A percentile compares a stretch with the other conserved stretches of the same genome.
These are phyloP conservation scores for Dexiosoma caninum DNA, from an alignment of 2,888 invertebrate genomes.

Conservation along the genomic window DNA sequence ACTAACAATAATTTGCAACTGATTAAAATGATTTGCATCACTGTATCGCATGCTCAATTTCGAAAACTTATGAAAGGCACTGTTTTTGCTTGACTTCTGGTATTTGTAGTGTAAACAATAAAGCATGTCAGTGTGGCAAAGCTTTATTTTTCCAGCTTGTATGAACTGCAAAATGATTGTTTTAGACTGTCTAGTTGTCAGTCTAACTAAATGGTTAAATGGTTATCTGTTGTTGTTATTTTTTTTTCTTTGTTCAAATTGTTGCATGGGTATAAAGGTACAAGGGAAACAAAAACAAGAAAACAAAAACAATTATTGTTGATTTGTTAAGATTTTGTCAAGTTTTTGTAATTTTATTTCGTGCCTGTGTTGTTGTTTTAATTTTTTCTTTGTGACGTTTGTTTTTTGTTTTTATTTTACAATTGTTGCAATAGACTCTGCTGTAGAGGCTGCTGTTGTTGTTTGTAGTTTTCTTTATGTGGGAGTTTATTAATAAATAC, in stretches of 20 bases:
- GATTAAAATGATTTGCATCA: too few relatives aligned
- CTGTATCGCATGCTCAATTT: background rate
- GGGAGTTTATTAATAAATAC: constrained; percentile 60
- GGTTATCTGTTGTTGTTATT: constrained; percentile 1
- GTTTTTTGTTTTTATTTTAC: constrained; percentile 14
- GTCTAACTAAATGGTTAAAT: constrained; percentile 25
- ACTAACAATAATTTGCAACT: too few relatives aligned
- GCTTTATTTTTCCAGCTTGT: background rate
- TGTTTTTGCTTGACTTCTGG: background rate
- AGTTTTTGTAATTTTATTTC: constrained; percentile 3
- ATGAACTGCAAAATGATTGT: background rate
- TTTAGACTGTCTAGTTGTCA: background rate
- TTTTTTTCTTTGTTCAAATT: background rate
- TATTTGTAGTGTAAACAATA: background rate
- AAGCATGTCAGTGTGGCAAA: background rate
- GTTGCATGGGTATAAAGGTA: constrained; percentile 28
- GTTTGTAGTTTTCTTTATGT: constrained; percentile 39
- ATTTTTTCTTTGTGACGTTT: constrained; percentile 8
- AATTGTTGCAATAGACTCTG: constrained; percentile 5
- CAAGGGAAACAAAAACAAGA: background rate
- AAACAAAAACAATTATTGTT: constrained; percentile 19
- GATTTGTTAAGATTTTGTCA: constrained; percentile 48
- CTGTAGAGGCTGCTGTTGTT: constrained; percentile 5
- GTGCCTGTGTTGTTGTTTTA: background rate
- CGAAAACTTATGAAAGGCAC: background rate